A percentile compares a stretch with the other conserved stretches of the same genome.
These are phyloP conservation scores for Ceyx cyanopectus DNA, from an alignment of 2,113 vertebrate species.

Conservation along the genomic window DNA sequence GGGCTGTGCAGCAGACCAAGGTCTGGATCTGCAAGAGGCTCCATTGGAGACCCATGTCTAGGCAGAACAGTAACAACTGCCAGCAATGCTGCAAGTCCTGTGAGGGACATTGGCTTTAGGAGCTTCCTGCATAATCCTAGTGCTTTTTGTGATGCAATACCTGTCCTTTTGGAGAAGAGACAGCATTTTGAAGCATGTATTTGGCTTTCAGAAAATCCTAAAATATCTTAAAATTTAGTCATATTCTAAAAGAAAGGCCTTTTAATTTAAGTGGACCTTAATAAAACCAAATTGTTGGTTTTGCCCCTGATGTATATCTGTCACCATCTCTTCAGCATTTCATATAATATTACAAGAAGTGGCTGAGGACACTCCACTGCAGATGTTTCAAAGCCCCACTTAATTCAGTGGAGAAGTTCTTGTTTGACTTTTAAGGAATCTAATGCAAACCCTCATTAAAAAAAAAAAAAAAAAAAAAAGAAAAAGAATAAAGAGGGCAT, in stretches of 20 bases:
- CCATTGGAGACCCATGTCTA: background rate
- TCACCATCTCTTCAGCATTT: background rate
- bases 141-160: background rate
- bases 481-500: background rate
- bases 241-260: slow-evolving; percentile 5
- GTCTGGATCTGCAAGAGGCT: background rate
- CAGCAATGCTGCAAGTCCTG: background rate
- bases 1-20: background rate
- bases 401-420: background rate
- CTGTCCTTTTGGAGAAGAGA: background rate
- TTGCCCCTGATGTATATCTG: background rate
- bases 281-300: background rate
- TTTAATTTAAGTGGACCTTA: background rate
- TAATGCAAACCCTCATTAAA: background rate
- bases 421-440: background rate
- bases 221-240: background rate
- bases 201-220: background rate
- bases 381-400: background rate
- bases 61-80: background rate
- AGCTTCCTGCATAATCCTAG: background rate
- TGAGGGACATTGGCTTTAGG: background rate
- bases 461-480: background rate
- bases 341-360: background rate
- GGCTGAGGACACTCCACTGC: background rate
- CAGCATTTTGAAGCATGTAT: background rate